Percentiles rank a stretch among this genome's conserved stretches.
These are phyloP conservation scores for Phataginus tetradactyla DNA, from an alignment of 2,797 vertebrate genomes.

Conservation along the genomic window DNA sequence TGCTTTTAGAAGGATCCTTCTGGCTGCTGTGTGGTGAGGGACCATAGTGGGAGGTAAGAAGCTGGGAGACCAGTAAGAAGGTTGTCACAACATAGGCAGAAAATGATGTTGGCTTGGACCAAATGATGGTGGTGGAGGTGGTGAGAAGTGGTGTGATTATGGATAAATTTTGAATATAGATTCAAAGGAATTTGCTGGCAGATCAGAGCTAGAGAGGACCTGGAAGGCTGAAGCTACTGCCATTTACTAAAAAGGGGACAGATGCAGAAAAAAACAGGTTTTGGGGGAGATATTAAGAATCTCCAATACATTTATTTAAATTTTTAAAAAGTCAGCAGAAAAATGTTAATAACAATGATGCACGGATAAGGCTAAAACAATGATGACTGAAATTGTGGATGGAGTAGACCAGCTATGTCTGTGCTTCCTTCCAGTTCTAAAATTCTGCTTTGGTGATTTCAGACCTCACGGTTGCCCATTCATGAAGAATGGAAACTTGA, in stretches of 20 bases:
- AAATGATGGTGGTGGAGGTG: not conserved
- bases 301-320: constrained; percentile 17
- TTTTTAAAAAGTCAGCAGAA: constrained; percentile 7
- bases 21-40: not conserved
- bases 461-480: not conserved
- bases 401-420: not conserved
- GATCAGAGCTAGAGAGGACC: not conserved
- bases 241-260: not conserved
- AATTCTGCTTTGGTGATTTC: not conserved
- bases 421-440: not conserved
- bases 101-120: not conserved
- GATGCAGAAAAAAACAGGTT: not conserved
- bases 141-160: not conserved
- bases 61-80: not conserved
- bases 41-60: not conserved
- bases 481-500: not conserved
- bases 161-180: not conserved
- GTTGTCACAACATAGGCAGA: not conserved
- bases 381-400: not conserved
- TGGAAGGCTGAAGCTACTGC: not conserved
- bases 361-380: not conserved
- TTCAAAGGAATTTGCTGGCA: not conserved
- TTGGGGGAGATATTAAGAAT: not conserved
- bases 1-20: not conserved
- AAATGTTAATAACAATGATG: not conserved